Evolutionary conservation across 2,797 vertebrate species (phyloP).

Genomic region (Danio jaintianensis): DNA sequence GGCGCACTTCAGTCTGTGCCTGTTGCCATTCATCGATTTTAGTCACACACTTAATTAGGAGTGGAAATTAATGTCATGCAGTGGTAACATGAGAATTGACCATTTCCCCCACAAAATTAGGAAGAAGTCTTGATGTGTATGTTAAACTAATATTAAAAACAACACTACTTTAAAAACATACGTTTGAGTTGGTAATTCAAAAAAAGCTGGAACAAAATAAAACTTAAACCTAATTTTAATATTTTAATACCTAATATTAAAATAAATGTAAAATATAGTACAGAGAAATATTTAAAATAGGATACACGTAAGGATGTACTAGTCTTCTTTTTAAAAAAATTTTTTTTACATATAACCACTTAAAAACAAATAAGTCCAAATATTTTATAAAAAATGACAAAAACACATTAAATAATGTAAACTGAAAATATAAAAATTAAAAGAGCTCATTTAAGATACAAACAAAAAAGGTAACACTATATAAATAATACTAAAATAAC

Average conservation of each 20-base stretch:
- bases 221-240: not conserved
- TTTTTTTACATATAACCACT: too few species aligned
- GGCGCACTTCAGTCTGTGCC: slow-evolving; percentile 24
- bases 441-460: not conserved
- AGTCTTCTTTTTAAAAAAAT: too few species aligned
- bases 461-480: not conserved
- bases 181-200: not conserved
- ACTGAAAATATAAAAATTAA: not conserved
- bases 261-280: not conserved
- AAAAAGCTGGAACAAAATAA: not conserved
- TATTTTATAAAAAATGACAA: not conserved
- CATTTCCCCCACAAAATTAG: not conserved
- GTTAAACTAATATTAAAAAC: not conserved
- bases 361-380: not conserved
- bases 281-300: too few species aligned
- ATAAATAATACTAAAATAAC: not conserved
- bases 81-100: slow-evolving; percentile 34
- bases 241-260: too few species aligned
- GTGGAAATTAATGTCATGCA: slow-evolving; percentile 51
- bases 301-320: too few species aligned
- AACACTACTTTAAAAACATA: not conserved
- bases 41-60: slow-evolving; percentile 47
- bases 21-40: slow-evolving; percentile 44
- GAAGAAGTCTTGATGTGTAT: too few species aligned
- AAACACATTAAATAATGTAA: too few species aligned